phyloP scores from a whole-genome alignment of 1,140 invertebrate genomes.

The Trissolcus basalis region DNA sequence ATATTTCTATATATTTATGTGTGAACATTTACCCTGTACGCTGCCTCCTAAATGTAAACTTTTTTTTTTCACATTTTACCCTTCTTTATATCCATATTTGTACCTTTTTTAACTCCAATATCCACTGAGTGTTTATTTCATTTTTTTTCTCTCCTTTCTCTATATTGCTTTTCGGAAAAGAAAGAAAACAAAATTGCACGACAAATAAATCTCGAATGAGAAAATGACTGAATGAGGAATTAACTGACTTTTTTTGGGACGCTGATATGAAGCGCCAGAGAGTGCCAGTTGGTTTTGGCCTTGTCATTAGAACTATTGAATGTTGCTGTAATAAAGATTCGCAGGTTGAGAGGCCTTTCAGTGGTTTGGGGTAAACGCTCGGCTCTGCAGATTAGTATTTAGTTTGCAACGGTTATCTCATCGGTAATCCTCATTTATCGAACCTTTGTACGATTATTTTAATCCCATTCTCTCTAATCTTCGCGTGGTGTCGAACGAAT shows the following conservation, averaged over 20 bases:
- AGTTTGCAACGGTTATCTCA: too few species aligned
- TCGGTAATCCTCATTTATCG: too few species aligned
- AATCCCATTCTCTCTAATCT: too few species aligned
- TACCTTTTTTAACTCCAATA: slow-evolving; percentile 24
- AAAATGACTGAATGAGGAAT: neutral
- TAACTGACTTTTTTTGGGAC: neutral
- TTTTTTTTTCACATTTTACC: slow-evolving; percentile 35
- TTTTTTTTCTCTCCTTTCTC: slow-evolving; percentile 2
- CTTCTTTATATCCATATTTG: slow-evolving; percentile 26
- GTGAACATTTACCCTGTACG: slow-evolving; percentile 26
- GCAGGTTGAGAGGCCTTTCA: too few species aligned
- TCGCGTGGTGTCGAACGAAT: too few species aligned
- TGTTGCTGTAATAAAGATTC: too few species aligned
- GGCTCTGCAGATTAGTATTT: too few species aligned
- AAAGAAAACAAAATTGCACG: slow-evolving; percentile 2
- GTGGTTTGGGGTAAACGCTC: too few species aligned
- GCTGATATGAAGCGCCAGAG: too few species aligned
- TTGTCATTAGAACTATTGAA: too few species aligned
- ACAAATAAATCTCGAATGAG: neutral
- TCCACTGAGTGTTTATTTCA: slow-evolving; percentile 8
- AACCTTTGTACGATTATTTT: too few species aligned
- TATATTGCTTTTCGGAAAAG: neutral
- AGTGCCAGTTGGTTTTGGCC: too few species aligned
- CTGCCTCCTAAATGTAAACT: slow-evolving; percentile 38
- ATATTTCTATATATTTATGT: slow-evolving; percentile 31